Base-by-base conservation (phyloP, 1,140 invertebrate genomes). In the Leptestheria dahalacensis region DNA sequence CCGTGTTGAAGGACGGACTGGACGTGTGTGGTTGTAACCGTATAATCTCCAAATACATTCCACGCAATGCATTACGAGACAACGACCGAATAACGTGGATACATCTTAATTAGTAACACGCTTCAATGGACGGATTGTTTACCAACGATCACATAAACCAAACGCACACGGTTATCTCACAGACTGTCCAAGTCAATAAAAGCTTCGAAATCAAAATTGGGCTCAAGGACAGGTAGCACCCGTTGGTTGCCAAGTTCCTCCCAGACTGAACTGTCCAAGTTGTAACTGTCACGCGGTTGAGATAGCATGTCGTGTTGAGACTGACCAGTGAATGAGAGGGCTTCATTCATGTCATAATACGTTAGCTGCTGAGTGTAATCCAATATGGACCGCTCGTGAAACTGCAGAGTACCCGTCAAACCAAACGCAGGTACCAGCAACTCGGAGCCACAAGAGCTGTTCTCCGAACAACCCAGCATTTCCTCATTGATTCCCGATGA, bases 101-200 rank as follows among this genome's bases (percentile, higher is more conserved):
- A n/a, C n/a, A n/a, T n/a, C n/a, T n/a, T n/a, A n/a, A n/a, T n/a
- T n/a, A n/a, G n/a, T n/a, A n/a, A n/a, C n/a, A n/a, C n/a, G n/a
- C n/a, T n/a, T n/a, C n/a, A n/a, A n/a, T n/a, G n/a, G n/a, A n/a
- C n/a, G n/a, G n/a, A n/a, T n/a, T n/a, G n/a, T n/a, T n/a, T n/a
- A n/a, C n/a, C n/a, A n/a, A n/a, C n/a, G n/a, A n/a, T n/a, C n/a
- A n/a, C n/a, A n/a, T n/a, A n/a, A n/a, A n/a, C n/a, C n/a, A n/a
- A n/a, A n/a, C n/a, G n/a, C n/a, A n/a, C n/a, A n/a, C n/a, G n/a
- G n/a, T n/a, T n/a, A n/a, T n/a, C n/a, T 60, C 49, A 60, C n/a
- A 56, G 52, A 28, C 41, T 54, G 41, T 62, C 54, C 24, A 62
- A 50, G 51, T 62, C 61, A 29, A 62, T 57, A 3, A 62, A 49